Percentiles rank a stretch among this genome's conserved stretches.
These are phyloP conservation scores for Baryphthengus martii DNA, from an alignment of 2,113 vertebrate species.

Conservation along the genomic window DNA sequence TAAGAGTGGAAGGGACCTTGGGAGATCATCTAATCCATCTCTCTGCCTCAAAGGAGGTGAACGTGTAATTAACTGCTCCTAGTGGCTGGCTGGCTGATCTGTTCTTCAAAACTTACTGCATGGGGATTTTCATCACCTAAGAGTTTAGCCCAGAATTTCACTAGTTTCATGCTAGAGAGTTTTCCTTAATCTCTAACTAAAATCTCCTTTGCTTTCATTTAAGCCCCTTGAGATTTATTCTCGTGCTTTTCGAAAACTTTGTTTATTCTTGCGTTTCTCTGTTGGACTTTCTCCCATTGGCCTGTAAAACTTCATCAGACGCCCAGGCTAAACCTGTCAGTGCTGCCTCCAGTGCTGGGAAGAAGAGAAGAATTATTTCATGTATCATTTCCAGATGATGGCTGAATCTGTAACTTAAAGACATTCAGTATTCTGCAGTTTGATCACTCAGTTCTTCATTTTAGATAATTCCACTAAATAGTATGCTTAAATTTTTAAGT, in stretches of 20 bases:
- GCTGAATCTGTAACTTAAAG: background rate
- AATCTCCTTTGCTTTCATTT: conserved; percentile 37
- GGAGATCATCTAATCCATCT: conserved; percentile 52
- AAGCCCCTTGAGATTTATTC: background rate
- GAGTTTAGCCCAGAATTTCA: conserved; percentile 11
- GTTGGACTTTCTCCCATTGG: background rate
- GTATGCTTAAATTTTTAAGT: background rate
- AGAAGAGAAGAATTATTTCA: background rate
- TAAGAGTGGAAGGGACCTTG: conserved; percentile 25
- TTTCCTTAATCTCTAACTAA: background rate
- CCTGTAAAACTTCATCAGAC: background rate
- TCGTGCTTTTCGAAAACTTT: background rate
- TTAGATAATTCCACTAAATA: background rate
- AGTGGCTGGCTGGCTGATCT: conserved; percentile 12
- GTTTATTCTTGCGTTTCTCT: background rate
- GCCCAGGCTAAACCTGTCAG: background rate
- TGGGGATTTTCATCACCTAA: conserved; percentile 25
- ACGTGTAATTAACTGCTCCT: conserved; percentile 57
- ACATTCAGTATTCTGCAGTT: background rate
- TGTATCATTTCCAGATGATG: background rate
- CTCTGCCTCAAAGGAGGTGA: conserved; percentile 26
- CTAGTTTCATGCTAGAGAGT: background rate
- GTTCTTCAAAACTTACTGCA: conserved; percentile 21
- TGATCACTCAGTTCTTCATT: background rate
- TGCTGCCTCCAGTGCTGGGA: background rate